Percentiles rank a stretch among this genome's conserved stretches.
phyloP scores from a whole-genome alignment of 2,888 invertebrate species.

The Leptinotarsa rubiginosa region DNA sequence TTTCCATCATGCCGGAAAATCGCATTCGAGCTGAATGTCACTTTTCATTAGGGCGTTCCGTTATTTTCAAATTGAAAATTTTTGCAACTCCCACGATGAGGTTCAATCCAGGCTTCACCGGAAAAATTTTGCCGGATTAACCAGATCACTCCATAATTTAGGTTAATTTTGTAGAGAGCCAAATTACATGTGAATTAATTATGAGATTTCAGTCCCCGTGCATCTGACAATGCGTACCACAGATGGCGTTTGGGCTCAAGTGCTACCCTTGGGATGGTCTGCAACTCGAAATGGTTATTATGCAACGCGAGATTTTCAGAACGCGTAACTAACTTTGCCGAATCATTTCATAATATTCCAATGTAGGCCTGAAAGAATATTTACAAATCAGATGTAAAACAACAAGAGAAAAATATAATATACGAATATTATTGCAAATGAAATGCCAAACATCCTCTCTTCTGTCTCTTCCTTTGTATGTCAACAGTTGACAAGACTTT shows the following conservation, averaged over 20 bases:
- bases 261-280: background rate
- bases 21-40: slow-evolving; percentile 24
- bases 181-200: slow-evolving; percentile 63
- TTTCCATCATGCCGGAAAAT: slow-evolving; percentile 25
- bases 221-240: slow-evolving; percentile 39
- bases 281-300: slow-evolving; percentile 19
- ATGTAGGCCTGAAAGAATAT: background rate
- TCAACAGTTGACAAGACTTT: no score
- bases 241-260: slow-evolving; percentile 31
- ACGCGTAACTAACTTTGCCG: background rate
- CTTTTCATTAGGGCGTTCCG: slow-evolving; percentile 31
- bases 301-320: background rate
- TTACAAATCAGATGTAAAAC: no score
- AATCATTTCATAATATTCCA: background rate
- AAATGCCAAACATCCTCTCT: no score
- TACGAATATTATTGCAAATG: no score
- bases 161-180: slow-evolving; percentile 61
- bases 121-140: slow-evolving; percentile 51
- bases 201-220: slow-evolving; percentile 57
- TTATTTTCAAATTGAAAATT: slow-evolving; percentile 24
- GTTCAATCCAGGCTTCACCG: slow-evolving; percentile 37
- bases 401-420: no score
- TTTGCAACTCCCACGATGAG: slow-evolving; percentile 30
- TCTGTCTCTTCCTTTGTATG: no score
- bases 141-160: slow-evolving; percentile 62